Evolutionary conservation across 2,113 vertebrate species (phyloP).

Genomic region (Desmodus rotundus): DNA sequence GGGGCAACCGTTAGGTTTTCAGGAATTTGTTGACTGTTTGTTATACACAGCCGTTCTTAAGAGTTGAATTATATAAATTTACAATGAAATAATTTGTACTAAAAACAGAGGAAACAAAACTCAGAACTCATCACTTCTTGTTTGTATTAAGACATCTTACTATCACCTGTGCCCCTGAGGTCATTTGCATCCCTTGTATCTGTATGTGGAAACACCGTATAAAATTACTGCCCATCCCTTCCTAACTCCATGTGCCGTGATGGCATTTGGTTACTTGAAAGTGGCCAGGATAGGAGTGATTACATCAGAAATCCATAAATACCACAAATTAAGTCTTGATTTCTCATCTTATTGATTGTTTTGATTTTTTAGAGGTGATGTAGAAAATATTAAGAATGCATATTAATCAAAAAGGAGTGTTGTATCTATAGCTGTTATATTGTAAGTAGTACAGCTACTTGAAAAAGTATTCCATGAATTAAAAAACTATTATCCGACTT

Average conservation of each 20-base stretch:
- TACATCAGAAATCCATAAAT: background rate
- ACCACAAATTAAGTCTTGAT: background rate
- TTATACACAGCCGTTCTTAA: conserved; percentile 20
- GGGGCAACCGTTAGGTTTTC: background rate
- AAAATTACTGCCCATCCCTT: background rate
- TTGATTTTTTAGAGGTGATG: background rate
- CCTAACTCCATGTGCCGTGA: background rate
- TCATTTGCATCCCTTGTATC: background rate
- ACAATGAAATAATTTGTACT: background rate
- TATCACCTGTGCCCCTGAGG: background rate
- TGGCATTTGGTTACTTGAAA: background rate
- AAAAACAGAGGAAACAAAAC: background rate
- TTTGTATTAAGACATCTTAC: background rate
- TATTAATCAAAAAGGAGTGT: background rate
- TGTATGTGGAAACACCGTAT: too few species aligned
- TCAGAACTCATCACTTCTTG: background rate
- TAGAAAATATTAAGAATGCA: background rate
- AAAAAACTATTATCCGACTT: background rate
- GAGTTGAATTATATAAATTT: background rate
- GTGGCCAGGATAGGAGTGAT: background rate
- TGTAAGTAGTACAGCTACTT: background rate
- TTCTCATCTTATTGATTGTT: background rate
- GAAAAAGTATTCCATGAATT: background rate
- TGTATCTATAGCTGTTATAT: background rate
- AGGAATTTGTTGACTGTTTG: background rate